phyloP scores from a whole-genome alignment of 2,113 vertebrate genomes.

The Erythrocebus patas region DNA sequence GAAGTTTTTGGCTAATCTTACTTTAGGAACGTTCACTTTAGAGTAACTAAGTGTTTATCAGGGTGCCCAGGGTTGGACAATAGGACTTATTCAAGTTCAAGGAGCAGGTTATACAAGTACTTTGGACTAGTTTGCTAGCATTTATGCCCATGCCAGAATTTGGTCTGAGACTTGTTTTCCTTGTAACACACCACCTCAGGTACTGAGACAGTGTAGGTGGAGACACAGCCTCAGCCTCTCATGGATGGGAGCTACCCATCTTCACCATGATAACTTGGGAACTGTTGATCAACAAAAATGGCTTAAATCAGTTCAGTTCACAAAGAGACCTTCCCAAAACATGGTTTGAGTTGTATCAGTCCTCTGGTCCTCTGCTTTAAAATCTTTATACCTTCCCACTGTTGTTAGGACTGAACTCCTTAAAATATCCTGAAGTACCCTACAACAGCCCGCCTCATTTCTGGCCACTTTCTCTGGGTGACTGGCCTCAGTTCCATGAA shows the following conservation, averaged over 20 bases:
- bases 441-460: neutral
- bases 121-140: neutral
- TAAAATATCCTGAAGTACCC: neutral
- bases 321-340: neutral
- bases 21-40: neutral
- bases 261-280: neutral
- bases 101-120: neutral
- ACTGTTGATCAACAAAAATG: neutral
- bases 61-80: neutral
- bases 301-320: neutral
- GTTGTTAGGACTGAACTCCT: neutral
- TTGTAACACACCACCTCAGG: neutral
- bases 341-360: neutral
- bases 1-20: neutral
- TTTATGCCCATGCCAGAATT: neutral
- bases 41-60: neutral
- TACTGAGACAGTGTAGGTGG: neutral
- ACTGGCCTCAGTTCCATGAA: neutral
- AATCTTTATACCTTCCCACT: neutral
- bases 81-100: neutral
- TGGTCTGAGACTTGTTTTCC: neutral
- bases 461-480: neutral
- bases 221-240: neutral
- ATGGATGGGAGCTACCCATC: neutral
- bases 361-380: neutral